Percentiles rank a stretch among this genome's conserved stretches.
Conservation (phyloP, 2,113 vertebrate genomes). For the Brevimyrus niger region DNA sequence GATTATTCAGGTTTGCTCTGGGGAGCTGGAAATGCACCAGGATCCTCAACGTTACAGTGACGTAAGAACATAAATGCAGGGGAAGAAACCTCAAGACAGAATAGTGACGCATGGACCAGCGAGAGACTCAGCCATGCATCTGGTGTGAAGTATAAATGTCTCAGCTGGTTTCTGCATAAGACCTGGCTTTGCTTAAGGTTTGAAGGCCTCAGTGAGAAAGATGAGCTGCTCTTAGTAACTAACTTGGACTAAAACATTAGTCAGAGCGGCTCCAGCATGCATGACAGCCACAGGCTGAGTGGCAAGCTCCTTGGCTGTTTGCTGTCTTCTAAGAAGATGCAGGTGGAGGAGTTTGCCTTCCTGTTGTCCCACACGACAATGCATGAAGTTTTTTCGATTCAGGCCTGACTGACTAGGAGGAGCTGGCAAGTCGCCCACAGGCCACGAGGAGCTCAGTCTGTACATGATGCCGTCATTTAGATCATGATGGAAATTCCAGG, state of each 20-base stretch:
- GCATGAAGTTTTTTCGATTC: neutral
- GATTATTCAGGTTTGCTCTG: neutral
- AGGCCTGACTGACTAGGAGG: neutral
- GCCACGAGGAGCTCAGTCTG: neutral
- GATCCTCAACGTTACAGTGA: neutral
- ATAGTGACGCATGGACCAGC: neutral
- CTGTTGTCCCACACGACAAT: neutral
- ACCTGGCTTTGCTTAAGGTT: too few relatives aligned
- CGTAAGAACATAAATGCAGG: neutral
- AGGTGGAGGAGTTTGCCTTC: neutral
- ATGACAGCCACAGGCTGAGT: neutral
- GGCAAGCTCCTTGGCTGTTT: neutral
- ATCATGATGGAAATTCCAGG: neutral
- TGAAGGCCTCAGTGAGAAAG: neutral
- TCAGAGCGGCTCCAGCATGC: neutral
- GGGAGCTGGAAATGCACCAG: conserved; percentile 6
- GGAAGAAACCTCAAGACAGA: neutral
- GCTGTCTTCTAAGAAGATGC: neutral
- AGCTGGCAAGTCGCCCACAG: neutral
- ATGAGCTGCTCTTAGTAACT: neutral
- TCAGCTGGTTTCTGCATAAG: neutral
- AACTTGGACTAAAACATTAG: neutral
- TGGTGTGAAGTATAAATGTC: neutral
- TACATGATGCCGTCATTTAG: neutral
- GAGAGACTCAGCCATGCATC: neutral